Conservation (phyloP, 2,888 invertebrate species). For the Mongoloraphidia duomilia region DNA sequence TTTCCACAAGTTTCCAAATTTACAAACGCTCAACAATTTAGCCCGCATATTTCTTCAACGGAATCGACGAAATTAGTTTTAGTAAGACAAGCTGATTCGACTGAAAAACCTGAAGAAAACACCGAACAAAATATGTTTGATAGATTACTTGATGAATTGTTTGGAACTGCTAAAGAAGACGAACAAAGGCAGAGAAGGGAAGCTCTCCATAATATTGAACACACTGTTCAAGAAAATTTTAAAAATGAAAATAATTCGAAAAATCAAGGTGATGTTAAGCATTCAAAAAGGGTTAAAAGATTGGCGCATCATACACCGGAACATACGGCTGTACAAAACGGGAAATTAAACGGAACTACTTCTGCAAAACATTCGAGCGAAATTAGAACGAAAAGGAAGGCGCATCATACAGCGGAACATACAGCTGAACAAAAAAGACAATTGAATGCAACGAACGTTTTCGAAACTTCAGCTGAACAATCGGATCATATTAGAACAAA, state of each 20-base stretch:
- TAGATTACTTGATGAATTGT: constrained; percentile 20
- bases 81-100: constrained; percentile 23
- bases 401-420: no score
- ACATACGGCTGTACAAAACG: constrained; percentile 16
- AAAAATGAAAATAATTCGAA: background rate
- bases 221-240: constrained; percentile 9
- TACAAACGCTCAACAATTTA: constrained; percentile 21
- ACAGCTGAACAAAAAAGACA: no score
- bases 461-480: no score
- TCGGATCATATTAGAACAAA: no score
- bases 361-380: no score
- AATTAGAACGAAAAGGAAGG: no score
- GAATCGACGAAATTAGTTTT: constrained; percentile 31
- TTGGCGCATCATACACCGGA: constrained; percentile 19
- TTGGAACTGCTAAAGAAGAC: constrained; percentile 18
- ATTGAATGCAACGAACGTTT: no score
- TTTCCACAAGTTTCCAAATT: constrained; percentile 11
- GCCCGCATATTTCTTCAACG: constrained; percentile 15
- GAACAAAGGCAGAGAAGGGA: constrained; percentile 18
- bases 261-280: background rate
- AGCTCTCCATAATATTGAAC: constrained; percentile 24
- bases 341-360: constrained; percentile 9
- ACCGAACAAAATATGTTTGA: constrained; percentile 14
- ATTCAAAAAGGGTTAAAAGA: constrained; percentile 9
- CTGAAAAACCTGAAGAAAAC: constrained; percentile 14